Percentiles rank a stretch among this genome's conserved stretches.
phyloP scores from a whole-genome alignment of 2,113 vertebrate genomes.

The Gallinago undulata region DNA sequence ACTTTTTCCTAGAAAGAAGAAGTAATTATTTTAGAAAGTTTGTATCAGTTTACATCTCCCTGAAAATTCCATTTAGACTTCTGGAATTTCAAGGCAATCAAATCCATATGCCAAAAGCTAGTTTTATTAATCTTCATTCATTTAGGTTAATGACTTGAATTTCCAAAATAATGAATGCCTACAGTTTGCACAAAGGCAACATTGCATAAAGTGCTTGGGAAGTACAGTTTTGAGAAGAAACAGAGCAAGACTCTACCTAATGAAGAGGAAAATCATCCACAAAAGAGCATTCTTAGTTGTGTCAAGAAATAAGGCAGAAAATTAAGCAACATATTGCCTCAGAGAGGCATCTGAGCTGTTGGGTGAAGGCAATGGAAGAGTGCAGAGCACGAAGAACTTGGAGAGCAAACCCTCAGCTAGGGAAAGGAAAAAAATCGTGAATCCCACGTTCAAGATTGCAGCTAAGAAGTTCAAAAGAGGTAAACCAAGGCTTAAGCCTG shows the following conservation, averaged over 20 bases:
- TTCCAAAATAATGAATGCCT: neutral
- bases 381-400: accelerated
- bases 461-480: neutral
- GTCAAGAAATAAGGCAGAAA: neutral
- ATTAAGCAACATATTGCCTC: neutral
- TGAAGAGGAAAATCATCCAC: neutral
- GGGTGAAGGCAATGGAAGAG: neutral
- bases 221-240: neutral
- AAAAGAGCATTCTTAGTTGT: neutral
- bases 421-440: neutral
- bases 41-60: neutral
- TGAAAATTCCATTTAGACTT: neutral
- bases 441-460: neutral
- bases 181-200: neutral
- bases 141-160: neutral
- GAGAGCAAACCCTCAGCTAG: neutral
- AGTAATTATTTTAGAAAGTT: neutral
- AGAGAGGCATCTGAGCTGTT: neutral
- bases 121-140: neutral
- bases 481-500: neutral
- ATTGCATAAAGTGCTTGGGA: neutral
- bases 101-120: neutral
- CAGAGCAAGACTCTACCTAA: neutral
- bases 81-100: neutral
- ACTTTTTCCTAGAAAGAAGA: constrained; percentile 85